Evolutionary conservation across 2,797 vertebrate species (phyloP).

Genomic region (Cynodonichthys magdalenae): DNA sequence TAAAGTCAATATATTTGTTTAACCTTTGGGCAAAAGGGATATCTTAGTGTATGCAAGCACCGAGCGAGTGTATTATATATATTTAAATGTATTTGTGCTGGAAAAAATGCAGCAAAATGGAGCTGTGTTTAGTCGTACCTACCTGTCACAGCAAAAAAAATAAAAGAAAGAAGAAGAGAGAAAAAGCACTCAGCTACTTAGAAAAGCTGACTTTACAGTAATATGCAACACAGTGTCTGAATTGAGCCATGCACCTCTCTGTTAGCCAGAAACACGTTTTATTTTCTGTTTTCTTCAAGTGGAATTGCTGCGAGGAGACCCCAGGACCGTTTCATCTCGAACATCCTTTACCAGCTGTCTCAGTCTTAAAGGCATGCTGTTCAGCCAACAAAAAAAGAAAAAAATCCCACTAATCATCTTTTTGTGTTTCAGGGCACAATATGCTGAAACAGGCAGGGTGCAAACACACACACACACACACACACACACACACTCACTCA

Average conservation of each 20-base stretch:
- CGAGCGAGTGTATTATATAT: not conserved
- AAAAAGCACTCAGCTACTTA: slow-evolving; percentile 29
- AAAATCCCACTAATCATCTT: slow-evolving; percentile 84
- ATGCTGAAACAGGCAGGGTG: slow-evolving; percentile 81
- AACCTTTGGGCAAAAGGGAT: slow-evolving; percentile 70
- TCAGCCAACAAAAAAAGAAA: slow-evolving; percentile 66
- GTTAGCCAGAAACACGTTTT: slow-evolving; percentile 50
- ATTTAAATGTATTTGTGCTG: slow-evolving; percentile 13
- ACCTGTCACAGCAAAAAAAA: slow-evolving; percentile 42
- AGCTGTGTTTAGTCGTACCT: slow-evolving; percentile 29
- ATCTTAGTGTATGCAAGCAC: slow-evolving; percentile 17
- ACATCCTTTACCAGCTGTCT: slow-evolving; percentile 83
- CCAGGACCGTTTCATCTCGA: slow-evolving; percentile 76
- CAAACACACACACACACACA: slow-evolving; percentile 46
- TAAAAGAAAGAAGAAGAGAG: too few relatives aligned
- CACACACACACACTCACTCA: slow-evolving; percentile 21
- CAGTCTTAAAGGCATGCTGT: slow-evolving; percentile 83
- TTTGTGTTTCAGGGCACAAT: slow-evolving; percentile 85
- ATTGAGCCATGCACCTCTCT: slow-evolving; percentile 28
- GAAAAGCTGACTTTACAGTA: slow-evolving; percentile 46
- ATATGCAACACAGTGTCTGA: slow-evolving; percentile 42
- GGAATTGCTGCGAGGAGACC: slow-evolving; percentile 75
- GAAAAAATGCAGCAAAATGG: slow-evolving; percentile 11
- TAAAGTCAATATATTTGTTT: slow-evolving; percentile 76
- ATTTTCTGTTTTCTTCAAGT: slow-evolving; percentile 71